These are phyloP conservation scores for Colossoma macropomum DNA, from an alignment of 2,113 vertebrate species.

Conservation along the genomic window DNA sequence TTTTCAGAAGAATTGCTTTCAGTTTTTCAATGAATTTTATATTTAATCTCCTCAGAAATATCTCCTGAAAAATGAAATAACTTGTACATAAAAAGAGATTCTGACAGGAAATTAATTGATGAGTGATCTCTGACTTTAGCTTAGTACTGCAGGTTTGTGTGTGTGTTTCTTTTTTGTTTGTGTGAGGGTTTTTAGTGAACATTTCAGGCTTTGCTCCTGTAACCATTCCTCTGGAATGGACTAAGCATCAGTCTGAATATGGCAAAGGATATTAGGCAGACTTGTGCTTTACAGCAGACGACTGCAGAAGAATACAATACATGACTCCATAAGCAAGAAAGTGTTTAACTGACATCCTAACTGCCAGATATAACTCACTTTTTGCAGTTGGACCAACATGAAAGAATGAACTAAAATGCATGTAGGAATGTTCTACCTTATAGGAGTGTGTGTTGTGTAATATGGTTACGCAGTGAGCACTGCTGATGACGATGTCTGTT, in stretches of 20 bases:
- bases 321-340: constrained; percentile 31
- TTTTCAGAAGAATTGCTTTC: too few relatives aligned
- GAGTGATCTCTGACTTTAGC: too few relatives aligned
- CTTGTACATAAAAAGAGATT: too few relatives aligned
- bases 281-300: constrained; percentile 1
- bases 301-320: background rate
- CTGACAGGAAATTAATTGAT: too few relatives aligned
- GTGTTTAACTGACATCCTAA: constrained; percentile 32
- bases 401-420: background rate
- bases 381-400: constrained; percentile 1
- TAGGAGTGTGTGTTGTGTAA: constrained; percentile 11
- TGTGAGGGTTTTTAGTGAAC: background rate
- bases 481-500: constrained; percentile 8
- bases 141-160: background rate
- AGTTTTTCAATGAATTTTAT: too few relatives aligned
- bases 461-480: background rate
- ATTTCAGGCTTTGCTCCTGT: background rate
- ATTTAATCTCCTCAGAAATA: too few relatives aligned
- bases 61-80: too few relatives aligned
- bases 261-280: constrained; percentile 20
- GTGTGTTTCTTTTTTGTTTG: background rate
- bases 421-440: background rate
- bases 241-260: background rate
- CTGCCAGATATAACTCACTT: constrained; percentile 17
- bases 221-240: background rate